Conservation (phyloP, 2,888 invertebrate species). For the Brenthis daphne region DNA sequence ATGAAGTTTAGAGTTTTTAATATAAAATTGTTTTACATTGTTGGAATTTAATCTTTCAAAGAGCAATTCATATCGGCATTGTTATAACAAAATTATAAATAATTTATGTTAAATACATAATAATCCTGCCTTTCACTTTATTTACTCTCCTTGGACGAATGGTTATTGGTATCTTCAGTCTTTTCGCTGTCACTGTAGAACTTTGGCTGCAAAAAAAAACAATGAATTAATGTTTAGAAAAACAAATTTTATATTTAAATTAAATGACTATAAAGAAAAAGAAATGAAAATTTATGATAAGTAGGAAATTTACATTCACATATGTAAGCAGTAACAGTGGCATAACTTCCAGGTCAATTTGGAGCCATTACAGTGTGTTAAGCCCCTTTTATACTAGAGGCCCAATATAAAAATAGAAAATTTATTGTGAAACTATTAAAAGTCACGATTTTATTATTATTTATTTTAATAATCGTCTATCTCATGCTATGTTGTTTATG, state of each 20-base stretch:
- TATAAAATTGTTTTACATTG: background rate
- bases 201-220: conserved; percentile 79
- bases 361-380: too few species aligned
- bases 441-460: too few species aligned
- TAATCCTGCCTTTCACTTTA: conserved; percentile 50
- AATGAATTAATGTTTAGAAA: conserved; percentile 24
- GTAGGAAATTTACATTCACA: background rate
- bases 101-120: conserved; percentile 44
- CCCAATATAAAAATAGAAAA: too few species aligned
- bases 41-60: background rate
- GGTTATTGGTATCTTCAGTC: conserved; percentile 82
- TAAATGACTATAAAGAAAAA: conserved; percentile 44
- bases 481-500: too few species aligned
- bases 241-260: conserved; percentile 39
- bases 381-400: too few species aligned
- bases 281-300: background rate
- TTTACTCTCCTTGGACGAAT: conserved; percentile 79
- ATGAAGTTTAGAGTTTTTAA: too few species aligned
- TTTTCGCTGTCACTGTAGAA: conserved; percentile 85
- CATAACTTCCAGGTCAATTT: too few species aligned
- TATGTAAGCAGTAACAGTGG: too few species aligned
- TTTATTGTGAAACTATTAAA: too few species aligned
- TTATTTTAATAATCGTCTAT: too few species aligned
- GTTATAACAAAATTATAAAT: conserved; percentile 37
- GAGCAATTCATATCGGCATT: conserved; percentile 8